Evolutionary conservation across 1,140 invertebrate genomes (phyloP), one percentile per base, ranked within the genome.

Genomic region (Drosophila teissieri): DNA sequence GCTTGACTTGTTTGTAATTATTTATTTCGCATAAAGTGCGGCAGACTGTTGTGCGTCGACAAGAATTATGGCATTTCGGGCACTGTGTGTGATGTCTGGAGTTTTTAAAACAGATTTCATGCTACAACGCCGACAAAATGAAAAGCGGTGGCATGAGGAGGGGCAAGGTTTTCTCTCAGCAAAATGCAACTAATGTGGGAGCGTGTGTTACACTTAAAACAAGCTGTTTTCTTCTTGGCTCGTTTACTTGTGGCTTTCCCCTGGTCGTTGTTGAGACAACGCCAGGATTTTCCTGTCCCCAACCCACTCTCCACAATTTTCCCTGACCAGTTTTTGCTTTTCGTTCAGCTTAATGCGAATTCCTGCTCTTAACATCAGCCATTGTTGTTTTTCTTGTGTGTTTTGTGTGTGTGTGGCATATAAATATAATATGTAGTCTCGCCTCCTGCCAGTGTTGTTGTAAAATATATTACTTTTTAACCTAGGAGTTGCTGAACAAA

Each of bases 1-100:
- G 83, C 83, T 79, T 88, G 83, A 83, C 83, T 88, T 86, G 83
- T 76, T 85, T 73, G 83, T 88, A 86, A 86, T 86, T 86, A 86
- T 86, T 86, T 86, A 86, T 86, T 86, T 86, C 83, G 68, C 62
- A 76, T 76, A 78, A 73, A 82, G 83, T 82, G 83, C 67, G 63
- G 70, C 75, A 88, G 67, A 82, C 83, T 81, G 70, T 60, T 73
- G 78, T 82, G 83, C 83, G 79, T 88, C 79, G 78, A 76, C 83
- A 86, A 79, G 83, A 86, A 82, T 86, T 86, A 86, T 86, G 79
- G 79, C 83, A 75, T 79, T 83, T 63, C 69, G 72, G 70, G 78
- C 79, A 84, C 86, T 86, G 83, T 79, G 64, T 81, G 81, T 70
- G 48, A 39, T 58, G 77, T 85, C 58, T 73, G 48, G 60, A 39